A percentile compares a stretch with the other conserved stretches of the same genome.
Conservation (phyloP, 1,140 invertebrate genomes). For the Drosophila parabipectinata region DNA sequence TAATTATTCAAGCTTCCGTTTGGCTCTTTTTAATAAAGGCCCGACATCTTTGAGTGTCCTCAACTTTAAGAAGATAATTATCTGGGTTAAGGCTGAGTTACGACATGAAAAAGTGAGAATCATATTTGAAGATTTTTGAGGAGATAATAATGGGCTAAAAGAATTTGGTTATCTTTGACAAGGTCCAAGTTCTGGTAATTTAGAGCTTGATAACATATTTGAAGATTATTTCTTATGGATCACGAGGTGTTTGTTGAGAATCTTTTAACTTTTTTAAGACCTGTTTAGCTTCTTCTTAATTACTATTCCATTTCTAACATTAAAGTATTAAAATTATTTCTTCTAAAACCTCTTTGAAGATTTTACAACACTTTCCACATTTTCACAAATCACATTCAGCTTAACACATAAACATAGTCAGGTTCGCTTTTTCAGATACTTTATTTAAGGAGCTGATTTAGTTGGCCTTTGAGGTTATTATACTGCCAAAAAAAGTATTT, state of each 20-base stretch:
- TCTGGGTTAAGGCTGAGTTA: conserved; percentile 49
- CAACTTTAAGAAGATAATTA: conserved; percentile 27
- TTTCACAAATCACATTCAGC: conserved; percentile 1
- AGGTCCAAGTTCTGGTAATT: neutral
- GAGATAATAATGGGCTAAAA: conserved; percentile 10
- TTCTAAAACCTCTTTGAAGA: neutral
- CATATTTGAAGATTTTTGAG: conserved; percentile 6
- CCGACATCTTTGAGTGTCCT: conserved; percentile 4
- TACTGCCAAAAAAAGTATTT: too few species aligned
- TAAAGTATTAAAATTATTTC: neutral
- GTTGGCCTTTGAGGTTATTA: too few species aligned
- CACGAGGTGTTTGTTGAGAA: neutral
- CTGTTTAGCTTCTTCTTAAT: neutral
- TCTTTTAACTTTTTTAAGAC: neutral
- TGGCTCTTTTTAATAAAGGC: conserved; percentile 8
- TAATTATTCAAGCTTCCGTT: conserved; percentile 26
- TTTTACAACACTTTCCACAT: conserved; percentile 16
- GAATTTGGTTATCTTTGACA: conserved; percentile 17
- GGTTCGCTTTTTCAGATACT: neutral
- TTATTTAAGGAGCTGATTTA: too few species aligned
- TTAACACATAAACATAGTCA: neutral
- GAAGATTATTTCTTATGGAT: neutral
- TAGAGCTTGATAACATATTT: neutral
- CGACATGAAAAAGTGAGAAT: conserved; percentile 14
- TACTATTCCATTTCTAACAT: neutral